Evolutionary conservation across 2,113 vertebrate species (phyloP).

Genomic region (Oreochromis aureus): DNA sequence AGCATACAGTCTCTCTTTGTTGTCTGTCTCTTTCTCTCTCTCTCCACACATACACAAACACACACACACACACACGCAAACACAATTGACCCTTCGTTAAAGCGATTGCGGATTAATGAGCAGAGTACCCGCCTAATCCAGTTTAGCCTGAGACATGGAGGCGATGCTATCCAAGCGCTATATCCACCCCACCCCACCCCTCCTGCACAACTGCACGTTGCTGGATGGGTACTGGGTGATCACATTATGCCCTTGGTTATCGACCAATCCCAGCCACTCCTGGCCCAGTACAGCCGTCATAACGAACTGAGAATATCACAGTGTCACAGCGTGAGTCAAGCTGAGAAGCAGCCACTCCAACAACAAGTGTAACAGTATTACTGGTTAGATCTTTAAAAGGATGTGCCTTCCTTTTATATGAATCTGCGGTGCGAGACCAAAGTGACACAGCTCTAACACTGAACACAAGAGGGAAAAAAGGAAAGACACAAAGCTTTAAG

Average conservation of each 20-base stretch:
- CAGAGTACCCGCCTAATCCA: conserved; percentile 41
- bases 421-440: background rate
- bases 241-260: background rate
- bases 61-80: background rate
- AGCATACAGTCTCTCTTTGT: background rate
- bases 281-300: background rate
- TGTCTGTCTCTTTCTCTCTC: background rate
- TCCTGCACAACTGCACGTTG: background rate
- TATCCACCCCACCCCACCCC: background rate
- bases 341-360: background rate
- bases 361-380: background rate
- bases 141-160: conserved; percentile 12
- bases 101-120: conserved; percentile 56
- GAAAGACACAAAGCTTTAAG: background rate
- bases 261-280: background rate
- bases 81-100: conserved; percentile 37
- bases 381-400: background rate
- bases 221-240: background rate
- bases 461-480: rapidly evolving
- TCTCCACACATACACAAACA: background rate
- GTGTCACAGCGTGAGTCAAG: background rate
- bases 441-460: background rate
- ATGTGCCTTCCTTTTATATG: background rate
- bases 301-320: background rate
- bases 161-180: background rate